Evolutionary conservation across 2,888 invertebrate genomes (phyloP), one percentile per base, ranked within the genome.

Genomic region (Papilio elwesi): DNA sequence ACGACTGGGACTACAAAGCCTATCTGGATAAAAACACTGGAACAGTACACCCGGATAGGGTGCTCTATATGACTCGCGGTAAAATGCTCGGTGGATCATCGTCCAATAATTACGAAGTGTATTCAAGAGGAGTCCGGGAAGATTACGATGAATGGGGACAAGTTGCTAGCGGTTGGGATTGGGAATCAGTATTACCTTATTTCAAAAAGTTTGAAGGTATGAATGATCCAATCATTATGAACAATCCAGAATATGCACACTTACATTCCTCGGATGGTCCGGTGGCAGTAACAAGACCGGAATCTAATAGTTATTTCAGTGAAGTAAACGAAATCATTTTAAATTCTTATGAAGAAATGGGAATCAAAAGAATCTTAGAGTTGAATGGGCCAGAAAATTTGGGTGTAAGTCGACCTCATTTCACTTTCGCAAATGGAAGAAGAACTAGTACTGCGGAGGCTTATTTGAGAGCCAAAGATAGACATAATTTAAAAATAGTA

Each of bases 361-460:
- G 85, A 3, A 78, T 85, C 8, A 81, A 81, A 73, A 79, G 77
- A 67, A 73, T 83, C 12, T 66, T 81, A 49, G 85, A 85, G 72
- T 76, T 78, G 16, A 83, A 82, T 64, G 85, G 85, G 0, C 78
- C 80, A 0, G 82, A 84, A 52, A 69, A 73, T 47, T 53, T 80
- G 0, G 85, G 85, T 0, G 82, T 79, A 8, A 75, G 83, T 11
- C 73, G 69, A 49, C 83, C 84, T 36, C 85, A 85, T 73, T 82
- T 79, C 49, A 85, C 82, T 12, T 84, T 90, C 55, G 80, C 82
- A 5, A 78, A 87, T 55, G 89, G 90, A 7, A 85, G 89, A 74
- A 79, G 92, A 76, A 91, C 87, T 0, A 92, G 92, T 68, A 88
- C 90, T 9, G 91, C 90, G 0, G 92, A 92, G 75, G 85, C 87